These are phyloP conservation scores for Drosophila neotestacea DNA, from an alignment of 2,888 invertebrate genomes.

Conservation along the genomic window DNA sequence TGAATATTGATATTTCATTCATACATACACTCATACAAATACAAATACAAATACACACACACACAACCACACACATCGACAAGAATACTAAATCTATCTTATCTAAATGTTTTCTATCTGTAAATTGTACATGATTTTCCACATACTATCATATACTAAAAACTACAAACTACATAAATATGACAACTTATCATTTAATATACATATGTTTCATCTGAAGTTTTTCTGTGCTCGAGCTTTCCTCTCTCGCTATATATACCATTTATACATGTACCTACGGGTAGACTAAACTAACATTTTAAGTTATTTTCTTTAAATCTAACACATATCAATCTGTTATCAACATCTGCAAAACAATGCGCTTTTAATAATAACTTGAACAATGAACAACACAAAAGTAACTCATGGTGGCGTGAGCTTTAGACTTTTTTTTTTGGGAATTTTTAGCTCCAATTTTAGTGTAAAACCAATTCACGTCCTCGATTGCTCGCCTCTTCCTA, in stretches of 20 bases:
- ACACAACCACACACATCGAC: constrained; percentile 15
- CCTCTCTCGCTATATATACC: constrained; percentile 33
- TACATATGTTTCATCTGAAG: constrained; percentile 23
- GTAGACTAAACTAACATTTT: constrained; percentile 27
- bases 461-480: background rate
- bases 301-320: constrained; percentile 16
- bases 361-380: constrained; percentile 19
- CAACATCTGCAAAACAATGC: constrained; percentile 19
- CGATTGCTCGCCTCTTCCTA: constrained; percentile 40
- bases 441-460: constrained; percentile 5
- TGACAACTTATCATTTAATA: constrained; percentile 31
- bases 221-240: constrained; percentile 34
- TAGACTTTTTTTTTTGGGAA: constrained; percentile 10
- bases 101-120: constrained; percentile 75
- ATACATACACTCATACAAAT: constrained; percentile 14
- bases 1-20: constrained; percentile 44
- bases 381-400: constrained; percentile 11
- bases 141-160: constrained; percentile 18
- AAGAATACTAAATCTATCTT: constrained; percentile 33
- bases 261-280: background rate
- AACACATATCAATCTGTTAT: constrained; percentile 31
- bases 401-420: constrained; percentile 38
- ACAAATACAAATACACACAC: constrained; percentile 22
- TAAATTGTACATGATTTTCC: constrained; percentile 55
- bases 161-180: constrained; percentile 24